These are phyloP conservation scores for Lontra canadensis DNA, from an alignment of 2,113 vertebrate species.

Conservation along the genomic window DNA sequence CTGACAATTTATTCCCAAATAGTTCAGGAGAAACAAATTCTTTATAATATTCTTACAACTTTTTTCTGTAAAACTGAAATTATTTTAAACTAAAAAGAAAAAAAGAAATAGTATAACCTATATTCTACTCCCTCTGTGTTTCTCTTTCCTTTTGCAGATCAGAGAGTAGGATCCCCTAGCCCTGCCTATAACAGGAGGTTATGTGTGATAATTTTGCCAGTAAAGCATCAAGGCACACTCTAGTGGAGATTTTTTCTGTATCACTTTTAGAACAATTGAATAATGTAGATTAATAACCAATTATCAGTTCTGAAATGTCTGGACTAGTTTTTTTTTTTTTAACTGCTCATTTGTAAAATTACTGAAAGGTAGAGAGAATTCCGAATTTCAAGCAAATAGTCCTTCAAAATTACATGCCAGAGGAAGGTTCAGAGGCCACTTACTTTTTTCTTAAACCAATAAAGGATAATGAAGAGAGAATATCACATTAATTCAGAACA, in stretches of 20 bases:
- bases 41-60: background rate
- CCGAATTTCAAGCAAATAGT: background rate
- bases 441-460: background rate
- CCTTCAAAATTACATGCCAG: background rate
- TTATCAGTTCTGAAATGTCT: background rate
- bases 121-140: background rate
- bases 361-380: background rate
- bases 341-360: background rate
- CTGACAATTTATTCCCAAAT: background rate
- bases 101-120: background rate
- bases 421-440: background rate
- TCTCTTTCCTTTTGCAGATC: background rate
- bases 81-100: background rate
- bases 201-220: background rate
- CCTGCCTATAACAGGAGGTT: background rate
- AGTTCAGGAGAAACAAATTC: background rate
- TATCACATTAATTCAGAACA: slow-evolving; percentile 37
- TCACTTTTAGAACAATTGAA: background rate
- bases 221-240: background rate
- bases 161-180: background rate
- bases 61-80: background rate
- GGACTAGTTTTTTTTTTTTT: background rate
- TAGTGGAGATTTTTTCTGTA: background rate
- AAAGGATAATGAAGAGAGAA: slow-evolving; percentile 46
- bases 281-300: background rate